Conservation (phyloP, 2,797 vertebrate genomes). For the Cyclopterus lumpus region DNA sequence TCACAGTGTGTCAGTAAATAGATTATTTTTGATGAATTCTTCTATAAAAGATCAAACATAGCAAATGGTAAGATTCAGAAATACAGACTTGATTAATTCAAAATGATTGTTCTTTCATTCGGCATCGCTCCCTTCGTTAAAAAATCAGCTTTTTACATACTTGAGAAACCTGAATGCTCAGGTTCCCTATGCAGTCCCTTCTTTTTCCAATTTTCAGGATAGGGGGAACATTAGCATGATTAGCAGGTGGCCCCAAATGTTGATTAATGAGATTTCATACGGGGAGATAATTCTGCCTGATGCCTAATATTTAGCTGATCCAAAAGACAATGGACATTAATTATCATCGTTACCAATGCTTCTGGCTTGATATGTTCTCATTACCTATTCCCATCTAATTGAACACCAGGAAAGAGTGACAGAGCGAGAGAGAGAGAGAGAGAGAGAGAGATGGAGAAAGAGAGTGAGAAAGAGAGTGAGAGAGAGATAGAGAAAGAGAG, state of each 20-base stretch:
- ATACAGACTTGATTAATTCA: not conserved
- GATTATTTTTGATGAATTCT: not conserved
- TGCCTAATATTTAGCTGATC: constrained; percentile 70
- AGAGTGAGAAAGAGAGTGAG: not conserved
- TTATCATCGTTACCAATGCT: constrained; percentile 65
- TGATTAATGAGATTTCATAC: constrained; percentile 72
- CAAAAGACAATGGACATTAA: constrained; percentile 75
- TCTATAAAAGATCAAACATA: not conserved
- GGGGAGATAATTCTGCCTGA: constrained; percentile 65
- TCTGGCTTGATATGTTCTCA: constrained; percentile 67
- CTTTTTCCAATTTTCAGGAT: constrained; percentile 51
- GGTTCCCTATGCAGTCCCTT: constrained; percentile 33
- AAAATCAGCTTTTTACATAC: constrained; percentile 30
- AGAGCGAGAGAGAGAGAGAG: not conserved
- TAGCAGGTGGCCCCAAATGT: constrained; percentile 70
- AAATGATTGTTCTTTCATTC: constrained; percentile 15
- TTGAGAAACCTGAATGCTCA: constrained; percentile 28
- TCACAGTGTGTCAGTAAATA: not conserved
- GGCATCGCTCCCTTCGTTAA: not conserved
- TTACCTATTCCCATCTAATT: constrained; percentile 66
- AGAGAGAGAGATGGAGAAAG: not conserved
- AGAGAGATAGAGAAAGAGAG: not conserved
- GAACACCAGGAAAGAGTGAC: constrained; percentile 45
- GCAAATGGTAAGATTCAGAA: not conserved
- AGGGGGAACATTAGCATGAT: constrained; percentile 61